Conservation (phyloP, 2,888 invertebrate species). For the Cantharis lateralis region DNA sequence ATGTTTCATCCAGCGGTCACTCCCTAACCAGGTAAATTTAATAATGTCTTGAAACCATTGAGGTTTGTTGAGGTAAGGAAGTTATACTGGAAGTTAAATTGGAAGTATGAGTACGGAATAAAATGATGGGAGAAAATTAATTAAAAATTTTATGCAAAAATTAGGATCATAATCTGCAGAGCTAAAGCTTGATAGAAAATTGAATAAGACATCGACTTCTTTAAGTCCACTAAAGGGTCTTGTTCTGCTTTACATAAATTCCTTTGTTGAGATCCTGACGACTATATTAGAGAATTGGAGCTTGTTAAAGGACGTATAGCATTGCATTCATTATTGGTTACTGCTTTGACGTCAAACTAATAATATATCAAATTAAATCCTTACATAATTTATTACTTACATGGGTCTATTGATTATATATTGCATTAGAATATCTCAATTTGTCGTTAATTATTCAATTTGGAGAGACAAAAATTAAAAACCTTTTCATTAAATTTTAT, state of each 20-base stretch:
- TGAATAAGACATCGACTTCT: background rate
- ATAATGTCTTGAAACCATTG: background rate
- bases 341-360: constrained; percentile 4
- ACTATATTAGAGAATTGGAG: background rate
- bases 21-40: background rate
- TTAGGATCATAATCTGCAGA: background rate
- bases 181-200: background rate
- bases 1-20: background rate
- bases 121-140: background rate
- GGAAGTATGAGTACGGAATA: background rate
- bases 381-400: background rate
- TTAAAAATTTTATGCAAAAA: background rate
- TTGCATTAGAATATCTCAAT: background rate
- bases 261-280: background rate
- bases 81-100: background rate
- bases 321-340: constrained; percentile 2
- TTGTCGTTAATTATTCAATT: background rate
- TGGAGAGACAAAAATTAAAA: background rate
- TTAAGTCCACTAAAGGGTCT: background rate
- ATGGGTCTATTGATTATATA: background rate
- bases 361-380: background rate
- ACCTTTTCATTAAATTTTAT: background rate
- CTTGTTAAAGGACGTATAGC: background rate
- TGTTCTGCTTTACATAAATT: constrained; percentile 3
- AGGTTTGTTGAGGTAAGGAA: background rate